phyloP scores from a whole-genome alignment of 2,797 vertebrate genomes.

The Acrossocheilus fasciatus region DNA sequence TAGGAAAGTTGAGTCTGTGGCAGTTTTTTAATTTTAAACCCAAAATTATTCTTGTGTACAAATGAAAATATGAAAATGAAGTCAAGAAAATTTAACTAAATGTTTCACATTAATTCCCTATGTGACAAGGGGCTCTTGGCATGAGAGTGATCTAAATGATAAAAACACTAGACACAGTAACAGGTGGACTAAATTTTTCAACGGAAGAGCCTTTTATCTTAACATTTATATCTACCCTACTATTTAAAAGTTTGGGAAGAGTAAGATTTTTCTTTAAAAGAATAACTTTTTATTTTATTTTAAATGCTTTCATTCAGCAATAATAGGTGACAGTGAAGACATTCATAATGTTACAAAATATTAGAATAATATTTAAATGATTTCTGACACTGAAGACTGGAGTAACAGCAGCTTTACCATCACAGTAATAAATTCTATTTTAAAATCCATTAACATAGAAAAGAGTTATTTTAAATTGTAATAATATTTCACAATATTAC shows the following conservation, averaged over 20 bases:
- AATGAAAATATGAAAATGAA: not conserved
- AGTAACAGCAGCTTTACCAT: not conserved
- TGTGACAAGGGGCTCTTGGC: not conserved
- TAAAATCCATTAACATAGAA: not conserved
- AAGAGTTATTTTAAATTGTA: not conserved
- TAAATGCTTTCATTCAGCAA: not conserved
- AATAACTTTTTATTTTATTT: too few relatives aligned
- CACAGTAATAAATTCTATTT: not conserved
- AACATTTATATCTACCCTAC: not conserved
- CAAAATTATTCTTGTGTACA: not conserved
- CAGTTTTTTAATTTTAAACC: not conserved
- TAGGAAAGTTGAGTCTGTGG: not conserved
- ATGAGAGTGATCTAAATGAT: constrained; percentile 1
- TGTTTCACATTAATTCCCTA: not conserved
- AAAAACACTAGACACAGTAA: not conserved
- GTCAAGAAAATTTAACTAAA: not conserved
- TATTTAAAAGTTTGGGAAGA: too few relatives aligned
- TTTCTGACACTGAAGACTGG: not conserved
- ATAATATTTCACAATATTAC: not conserved
- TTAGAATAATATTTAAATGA: not conserved
- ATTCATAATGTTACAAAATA: not conserved
- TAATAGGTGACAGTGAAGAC: not conserved
- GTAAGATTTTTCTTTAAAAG: not conserved
- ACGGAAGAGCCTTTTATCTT: not conserved
- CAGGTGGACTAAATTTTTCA: not conserved